A percentile compares a stretch with the other conserved stretches of the same genome.
Conservation (phyloP, 2,113 vertebrate species). For the Rhinichthys klamathensis region DNA sequence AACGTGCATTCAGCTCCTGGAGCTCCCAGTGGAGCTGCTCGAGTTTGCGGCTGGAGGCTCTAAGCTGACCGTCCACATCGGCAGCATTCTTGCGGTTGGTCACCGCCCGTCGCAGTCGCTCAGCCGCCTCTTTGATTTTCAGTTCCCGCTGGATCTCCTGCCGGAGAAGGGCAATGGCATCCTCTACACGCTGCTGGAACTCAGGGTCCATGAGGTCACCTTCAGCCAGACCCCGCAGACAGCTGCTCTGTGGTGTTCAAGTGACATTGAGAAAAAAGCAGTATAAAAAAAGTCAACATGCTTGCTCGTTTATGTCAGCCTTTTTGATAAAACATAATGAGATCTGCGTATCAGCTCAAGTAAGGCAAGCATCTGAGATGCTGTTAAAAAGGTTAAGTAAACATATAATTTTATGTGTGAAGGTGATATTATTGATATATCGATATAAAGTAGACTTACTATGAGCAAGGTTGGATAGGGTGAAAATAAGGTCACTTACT, state of each 20-base stretch:
- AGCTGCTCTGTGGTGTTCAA: constrained; percentile 59
- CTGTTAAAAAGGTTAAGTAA: background rate
- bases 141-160: constrained; percentile 80
- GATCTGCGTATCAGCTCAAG: background rate
- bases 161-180: constrained; percentile 68
- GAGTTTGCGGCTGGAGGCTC: constrained; percentile 73
- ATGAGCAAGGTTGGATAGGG: background rate
- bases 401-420: background rate
- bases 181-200: constrained; percentile 77
- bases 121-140: constrained; percentile 80
- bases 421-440: background rate
- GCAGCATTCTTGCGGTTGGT: constrained; percentile 74
- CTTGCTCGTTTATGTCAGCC: background rate
- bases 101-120: constrained; percentile 72
- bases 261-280: background rate
- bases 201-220: constrained; percentile 77
- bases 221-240: constrained; percentile 64
- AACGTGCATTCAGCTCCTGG: constrained; percentile 78
- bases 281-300: background rate
- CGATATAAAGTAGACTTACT: background rate
- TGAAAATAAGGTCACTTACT: background rate
- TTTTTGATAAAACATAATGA: background rate
- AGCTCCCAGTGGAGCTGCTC: constrained; percentile 75
- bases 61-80: constrained; percentile 75
- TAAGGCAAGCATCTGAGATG: background rate